Conservation (phyloP, 2,113 vertebrate species). For the Microcebus lehilahytsara region DNA sequence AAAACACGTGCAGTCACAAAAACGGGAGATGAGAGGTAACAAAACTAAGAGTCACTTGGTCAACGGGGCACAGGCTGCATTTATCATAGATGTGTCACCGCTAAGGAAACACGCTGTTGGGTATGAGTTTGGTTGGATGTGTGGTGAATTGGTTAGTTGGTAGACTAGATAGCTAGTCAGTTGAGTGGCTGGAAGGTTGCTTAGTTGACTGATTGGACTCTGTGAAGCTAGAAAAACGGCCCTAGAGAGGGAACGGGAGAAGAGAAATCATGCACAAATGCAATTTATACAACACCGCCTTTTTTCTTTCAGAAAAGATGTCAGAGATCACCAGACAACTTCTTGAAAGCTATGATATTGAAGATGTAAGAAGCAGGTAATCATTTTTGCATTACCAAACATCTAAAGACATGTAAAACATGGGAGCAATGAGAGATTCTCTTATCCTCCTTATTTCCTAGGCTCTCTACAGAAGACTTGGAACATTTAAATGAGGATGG, state of each 20-base stretch:
- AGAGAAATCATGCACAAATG: not conserved
- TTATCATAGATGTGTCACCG: not conserved
- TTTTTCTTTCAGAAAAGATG: conserved; percentile 89
- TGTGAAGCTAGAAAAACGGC: not conserved
- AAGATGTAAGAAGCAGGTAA: conserved; percentile 90
- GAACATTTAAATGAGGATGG: conserved; percentile 91
- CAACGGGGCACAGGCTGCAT: not conserved
- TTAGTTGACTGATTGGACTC: not conserved
- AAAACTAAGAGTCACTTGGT: not conserved
- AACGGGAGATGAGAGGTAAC: conserved; percentile 91
- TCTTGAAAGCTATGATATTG: conserved; percentile 89
- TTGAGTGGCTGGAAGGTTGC: not conserved
- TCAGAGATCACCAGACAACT: conserved; percentile 90
- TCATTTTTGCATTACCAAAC: not conserved
- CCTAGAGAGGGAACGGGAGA: not conserved
- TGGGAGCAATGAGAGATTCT: not conserved
- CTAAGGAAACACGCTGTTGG: not conserved
- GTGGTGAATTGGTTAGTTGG: not conserved
- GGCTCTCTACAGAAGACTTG: conserved; percentile 86
- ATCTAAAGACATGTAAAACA: not conserved
- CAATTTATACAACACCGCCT: not conserved
- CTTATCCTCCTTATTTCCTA: conserved; percentile 69
- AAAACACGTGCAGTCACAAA: conserved; percentile 89
- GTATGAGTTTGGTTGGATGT: not conserved
- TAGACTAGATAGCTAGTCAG: not conserved